Base-by-base conservation (phyloP, 2,797 vertebrate genomes). In the Chrysolophus pictus region DNA sequence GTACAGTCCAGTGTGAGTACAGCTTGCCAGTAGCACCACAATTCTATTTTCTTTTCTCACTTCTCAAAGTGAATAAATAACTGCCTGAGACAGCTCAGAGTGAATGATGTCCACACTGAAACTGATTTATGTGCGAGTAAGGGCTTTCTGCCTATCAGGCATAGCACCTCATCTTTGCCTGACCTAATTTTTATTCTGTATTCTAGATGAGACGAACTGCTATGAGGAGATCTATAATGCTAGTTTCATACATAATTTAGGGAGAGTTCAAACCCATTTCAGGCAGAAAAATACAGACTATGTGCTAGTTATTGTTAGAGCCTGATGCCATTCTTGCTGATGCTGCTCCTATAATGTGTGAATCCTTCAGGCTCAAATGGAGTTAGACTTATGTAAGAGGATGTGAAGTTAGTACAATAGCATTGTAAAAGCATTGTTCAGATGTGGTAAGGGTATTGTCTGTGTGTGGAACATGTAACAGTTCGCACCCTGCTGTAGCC, bases 161-260 rank as follows among this genome's bases (percentile, higher is more conserved):
- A 64, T 60, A 90, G 93, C 64, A 90, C 77, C 87, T 90, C 89
- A 39, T 95, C 93, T 90, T 88, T 93, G 89, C 94, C 85, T 95
- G 94, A 95, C 96, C 94, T 96, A 94, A 95, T 96, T 96, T 93
- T 94, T 79, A 73, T 82, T 94, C 94, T 86, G 82, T 93, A 91
- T 87, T 95, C 82, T 79, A 82, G 84, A 92, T 78, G 90, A 95
- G 92, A 94, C 93, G 93, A 95, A 90, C 92, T 84, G 89, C 95
- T 93, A 93, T 84, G 91, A 94, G 84, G 91, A 95, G 85, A 92
- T 94, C 91, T 93, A 90, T 95, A 95, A 96, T 86, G 67, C 76
- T 84, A 88, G 89, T 86, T 95, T 93, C 95, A 95, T 96, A 79
- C 87, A 94, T 96, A 96, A 96, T 96, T 96, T 96, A 96, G 73